Percentiles rank a stretch among this genome's conserved stretches.
Conservation (phyloP, 2,113 vertebrate genomes). For the Anhinga rufa region DNA sequence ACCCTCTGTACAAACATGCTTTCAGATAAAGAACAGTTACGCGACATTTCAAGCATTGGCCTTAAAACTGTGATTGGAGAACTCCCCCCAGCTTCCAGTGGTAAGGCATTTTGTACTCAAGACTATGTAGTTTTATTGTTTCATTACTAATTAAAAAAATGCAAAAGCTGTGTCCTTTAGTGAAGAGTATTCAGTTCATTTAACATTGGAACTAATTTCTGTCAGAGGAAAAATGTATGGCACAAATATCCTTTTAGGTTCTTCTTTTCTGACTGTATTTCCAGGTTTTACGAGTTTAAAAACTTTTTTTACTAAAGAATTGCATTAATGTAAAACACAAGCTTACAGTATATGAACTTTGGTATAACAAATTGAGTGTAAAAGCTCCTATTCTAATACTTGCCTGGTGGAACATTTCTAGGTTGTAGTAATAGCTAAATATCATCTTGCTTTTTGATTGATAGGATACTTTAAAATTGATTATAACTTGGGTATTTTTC, state of each 20-base stretch:
- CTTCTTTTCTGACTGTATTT: neutral
- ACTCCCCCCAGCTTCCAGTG: conserved; percentile 97
- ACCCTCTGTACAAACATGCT: conserved; percentile 99
- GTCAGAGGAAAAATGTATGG: neutral
- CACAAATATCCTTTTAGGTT: neutral
- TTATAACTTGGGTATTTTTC: neutral
- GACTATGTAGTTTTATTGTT: neutral
- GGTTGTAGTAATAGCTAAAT: neutral
- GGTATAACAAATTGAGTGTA: neutral
- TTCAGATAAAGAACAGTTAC: conserved; percentile 96
- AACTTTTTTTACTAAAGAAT: neutral
- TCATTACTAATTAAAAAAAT: neutral
- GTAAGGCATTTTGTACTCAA: conserved; percentile 68
- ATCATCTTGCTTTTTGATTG: neutral
- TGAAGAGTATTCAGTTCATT: neutral
- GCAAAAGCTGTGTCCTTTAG: neutral
- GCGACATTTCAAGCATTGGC: conserved; percentile 98
- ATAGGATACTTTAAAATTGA: neutral
- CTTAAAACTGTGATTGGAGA: conserved; percentile 99
- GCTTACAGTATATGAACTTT: neutral
- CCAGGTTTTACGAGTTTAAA: neutral
- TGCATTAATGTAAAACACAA: neutral
- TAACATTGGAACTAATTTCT: neutral
- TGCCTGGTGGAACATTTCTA: neutral
- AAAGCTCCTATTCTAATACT: neutral